phyloP scores from a whole-genome alignment of 1,140 invertebrate species.

The Calliphora vicina region DNA sequence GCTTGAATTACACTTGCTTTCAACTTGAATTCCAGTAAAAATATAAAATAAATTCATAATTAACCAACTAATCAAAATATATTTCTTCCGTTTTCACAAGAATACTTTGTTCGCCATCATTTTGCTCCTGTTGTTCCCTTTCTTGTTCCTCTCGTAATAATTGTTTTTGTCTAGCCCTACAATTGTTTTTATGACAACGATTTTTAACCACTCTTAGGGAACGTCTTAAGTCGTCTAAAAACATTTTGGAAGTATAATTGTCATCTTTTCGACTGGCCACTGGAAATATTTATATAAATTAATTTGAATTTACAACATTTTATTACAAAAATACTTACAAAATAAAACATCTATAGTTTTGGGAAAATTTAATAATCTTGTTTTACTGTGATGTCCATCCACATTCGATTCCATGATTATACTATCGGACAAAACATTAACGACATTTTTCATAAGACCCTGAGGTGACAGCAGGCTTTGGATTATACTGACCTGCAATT shows the following conservation, averaged over 20 bases:
- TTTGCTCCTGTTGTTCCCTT: too few relatives aligned
- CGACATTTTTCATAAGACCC: neutral
- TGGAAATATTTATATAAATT: neutral
- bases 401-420: neutral
- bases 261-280: neutral
- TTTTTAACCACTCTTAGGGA: neutral
- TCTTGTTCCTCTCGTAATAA: neutral
- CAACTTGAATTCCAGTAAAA: too few relatives aligned
- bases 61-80: neutral
- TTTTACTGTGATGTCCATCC: conserved; percentile 18
- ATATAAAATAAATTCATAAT: too few relatives aligned
- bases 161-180: neutral
- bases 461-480: neutral
- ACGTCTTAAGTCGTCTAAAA: neutral
- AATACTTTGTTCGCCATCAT: neutral
- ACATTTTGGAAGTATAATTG: neutral
- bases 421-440: neutral
- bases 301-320: too few relatives aligned
- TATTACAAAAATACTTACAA: neutral
- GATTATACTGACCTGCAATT: neutral
- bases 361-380: neutral
- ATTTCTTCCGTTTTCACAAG: neutral
- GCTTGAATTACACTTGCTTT: too few relatives aligned
- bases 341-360: conserved; percentile 1
- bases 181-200: neutral